Percentiles rank a stretch among this genome's conserved stretches.
Conservation (phyloP, 2,113 vertebrate species). For the Gorsachius goisagi region DNA sequence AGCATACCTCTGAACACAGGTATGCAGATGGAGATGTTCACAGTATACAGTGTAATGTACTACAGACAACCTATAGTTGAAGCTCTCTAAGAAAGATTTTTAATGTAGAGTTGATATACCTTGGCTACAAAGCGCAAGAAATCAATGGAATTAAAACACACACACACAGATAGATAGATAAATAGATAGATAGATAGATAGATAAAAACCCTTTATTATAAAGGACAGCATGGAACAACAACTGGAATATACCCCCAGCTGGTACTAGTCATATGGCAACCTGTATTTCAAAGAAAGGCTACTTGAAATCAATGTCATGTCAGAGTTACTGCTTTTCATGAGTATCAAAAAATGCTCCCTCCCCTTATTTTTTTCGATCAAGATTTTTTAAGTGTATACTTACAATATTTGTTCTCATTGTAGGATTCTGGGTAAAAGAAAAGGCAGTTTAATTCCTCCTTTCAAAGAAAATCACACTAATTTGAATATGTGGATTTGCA, state of each 20-base stretch:
- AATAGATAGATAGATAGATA: too few species aligned
- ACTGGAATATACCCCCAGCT: background rate
- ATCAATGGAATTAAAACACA: background rate
- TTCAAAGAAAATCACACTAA: slow-evolving; percentile 20
- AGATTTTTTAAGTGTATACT: background rate
- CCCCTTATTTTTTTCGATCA: background rate
- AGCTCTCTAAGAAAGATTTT: background rate
- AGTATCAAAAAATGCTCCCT: background rate
- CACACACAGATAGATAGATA: too few species aligned
- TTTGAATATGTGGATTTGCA: background rate
- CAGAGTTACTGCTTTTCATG: background rate
- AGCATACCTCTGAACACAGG: background rate
- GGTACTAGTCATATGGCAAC: background rate
- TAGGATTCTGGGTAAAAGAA: background rate
- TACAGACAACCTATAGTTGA: background rate
- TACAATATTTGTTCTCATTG: background rate
- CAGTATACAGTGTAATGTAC: background rate
- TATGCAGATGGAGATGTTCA: background rate
- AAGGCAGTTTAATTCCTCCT: slow-evolving; percentile 15
- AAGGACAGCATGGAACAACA: background rate
- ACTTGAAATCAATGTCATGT: background rate
- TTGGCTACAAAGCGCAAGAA: background rate
- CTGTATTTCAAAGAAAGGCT: background rate
- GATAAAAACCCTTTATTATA: background rate
- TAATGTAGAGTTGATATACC: background rate